These are phyloP conservation scores for Pedetes capensis DNA, from an alignment of 2,113 vertebrate genomes.

Conservation along the genomic window DNA sequence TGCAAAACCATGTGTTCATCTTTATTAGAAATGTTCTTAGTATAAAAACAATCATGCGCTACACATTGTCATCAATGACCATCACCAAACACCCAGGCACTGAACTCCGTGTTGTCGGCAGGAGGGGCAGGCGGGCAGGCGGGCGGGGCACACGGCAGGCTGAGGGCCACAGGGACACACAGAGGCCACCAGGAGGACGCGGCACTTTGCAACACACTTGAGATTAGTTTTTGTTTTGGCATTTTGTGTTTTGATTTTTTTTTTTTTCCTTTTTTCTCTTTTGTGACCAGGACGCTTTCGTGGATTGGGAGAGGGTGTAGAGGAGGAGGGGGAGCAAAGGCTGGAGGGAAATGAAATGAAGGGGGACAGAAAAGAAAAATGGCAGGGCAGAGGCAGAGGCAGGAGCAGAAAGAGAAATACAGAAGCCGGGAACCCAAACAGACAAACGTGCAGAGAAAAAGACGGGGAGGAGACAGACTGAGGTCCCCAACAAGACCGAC, in stretches of 20 bases:
- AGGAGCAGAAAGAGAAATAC: neutral
- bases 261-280: constrained; percentile 75
- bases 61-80: constrained; percentile 91
- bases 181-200: constrained; percentile 93
- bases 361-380: constrained; percentile 21
- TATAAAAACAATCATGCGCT: constrained; percentile 99
- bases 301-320: constrained; percentile 29
- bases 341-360: constrained; percentile 8
- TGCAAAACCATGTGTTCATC: constrained; percentile 92
- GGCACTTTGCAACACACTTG: constrained; percentile 91
- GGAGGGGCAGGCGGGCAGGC: constrained; percentile 65
- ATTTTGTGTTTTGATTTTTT: constrained; percentile 72
- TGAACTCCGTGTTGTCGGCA: constrained; percentile 85
- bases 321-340: neutral
- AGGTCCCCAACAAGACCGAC: constrained; percentile 81
- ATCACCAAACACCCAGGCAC: constrained; percentile 97
- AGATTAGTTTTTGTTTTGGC: constrained; percentile 82
- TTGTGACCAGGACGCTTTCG: constrained; percentile 84
- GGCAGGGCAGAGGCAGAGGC: constrained; percentile 61
- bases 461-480: constrained; percentile 65
- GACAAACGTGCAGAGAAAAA: neutral
- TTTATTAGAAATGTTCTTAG: constrained; percentile 97
- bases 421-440: neutral
- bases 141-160: constrained; percentile 91
- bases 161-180: constrained; percentile 92